These are phyloP conservation scores for Polyploca ridens DNA, from an alignment of 2,888 invertebrate species.

Conservation along the genomic window DNA sequence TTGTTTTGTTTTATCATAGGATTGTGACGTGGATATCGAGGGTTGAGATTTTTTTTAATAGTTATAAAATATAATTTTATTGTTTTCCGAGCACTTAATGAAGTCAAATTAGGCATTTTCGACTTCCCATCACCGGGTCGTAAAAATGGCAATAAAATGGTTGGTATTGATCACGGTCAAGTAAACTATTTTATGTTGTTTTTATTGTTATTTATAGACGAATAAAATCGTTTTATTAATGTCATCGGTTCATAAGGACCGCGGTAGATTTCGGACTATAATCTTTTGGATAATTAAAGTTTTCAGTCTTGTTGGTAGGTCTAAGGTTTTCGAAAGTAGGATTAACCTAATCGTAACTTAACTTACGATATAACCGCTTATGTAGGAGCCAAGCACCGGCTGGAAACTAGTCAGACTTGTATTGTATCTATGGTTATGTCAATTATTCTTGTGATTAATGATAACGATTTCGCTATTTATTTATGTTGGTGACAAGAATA, in stretches of 20 bases:
- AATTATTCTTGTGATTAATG: background rate
- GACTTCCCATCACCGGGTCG: conserved; percentile 70
- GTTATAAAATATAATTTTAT: conserved; percentile 74
- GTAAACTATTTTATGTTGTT: conserved; percentile 81
- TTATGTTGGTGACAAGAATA: background rate
- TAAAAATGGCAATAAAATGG: conserved; percentile 77
- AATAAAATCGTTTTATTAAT: conserved; percentile 78
- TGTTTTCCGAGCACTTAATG: conserved; percentile 75
- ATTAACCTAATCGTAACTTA: conserved; percentile 6
- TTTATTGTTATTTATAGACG: conserved; percentile 82
- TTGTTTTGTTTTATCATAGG: conserved; percentile 19
- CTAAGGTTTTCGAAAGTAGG: conserved; percentile 6
- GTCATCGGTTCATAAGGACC: conserved; percentile 66
- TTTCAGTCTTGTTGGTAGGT: conserved; percentile 12
- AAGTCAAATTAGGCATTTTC: conserved; percentile 78
- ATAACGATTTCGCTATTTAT: background rate
- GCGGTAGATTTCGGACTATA: conserved; percentile 34
- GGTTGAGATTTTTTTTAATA: conserved; percentile 36
- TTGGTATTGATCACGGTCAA: conserved; percentile 74
- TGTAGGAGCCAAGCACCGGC: background rate
- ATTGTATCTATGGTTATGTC: background rate
- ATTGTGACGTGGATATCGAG: conserved; percentile 22
- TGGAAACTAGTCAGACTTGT: conserved; percentile 2
- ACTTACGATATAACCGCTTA: background rate
- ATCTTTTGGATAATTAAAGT: conserved; percentile 32